Percentiles rank a stretch among this genome's conserved stretches.
Conservation (phyloP, 2,888 invertebrate species). For the Noctua janthina region DNA sequence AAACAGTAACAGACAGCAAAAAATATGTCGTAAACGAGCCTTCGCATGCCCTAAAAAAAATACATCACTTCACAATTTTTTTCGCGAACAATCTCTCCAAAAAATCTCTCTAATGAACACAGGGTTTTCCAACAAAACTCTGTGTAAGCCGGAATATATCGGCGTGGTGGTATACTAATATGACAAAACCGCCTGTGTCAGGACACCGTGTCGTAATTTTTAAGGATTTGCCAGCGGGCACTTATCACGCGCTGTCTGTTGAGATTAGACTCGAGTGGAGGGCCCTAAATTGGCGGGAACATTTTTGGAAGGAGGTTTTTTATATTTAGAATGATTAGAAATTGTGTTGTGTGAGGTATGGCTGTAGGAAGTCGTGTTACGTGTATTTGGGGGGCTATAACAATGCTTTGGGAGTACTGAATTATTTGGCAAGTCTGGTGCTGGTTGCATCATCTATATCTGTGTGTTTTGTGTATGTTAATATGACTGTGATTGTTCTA, state of each 20-base stretch:
- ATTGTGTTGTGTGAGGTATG: conserved; percentile 12
- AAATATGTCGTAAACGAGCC: conserved; percentile 32
- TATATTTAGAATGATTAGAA: conserved; percentile 37
- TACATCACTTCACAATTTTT: conserved; percentile 45
- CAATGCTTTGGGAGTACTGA: neutral
- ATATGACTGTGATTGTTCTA: neutral
- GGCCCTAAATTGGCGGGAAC: conserved; percentile 61
- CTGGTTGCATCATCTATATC: too few species aligned
- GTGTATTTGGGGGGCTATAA: neutral
- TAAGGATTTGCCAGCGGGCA: conserved; percentile 80
- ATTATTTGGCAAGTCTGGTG: neutral
- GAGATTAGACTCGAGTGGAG: conserved; percentile 62
- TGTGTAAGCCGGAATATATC: conserved; percentile 64
- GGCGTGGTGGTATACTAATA: conserved; percentile 67
- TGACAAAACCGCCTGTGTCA: conserved; percentile 75
- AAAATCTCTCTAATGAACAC: conserved; percentile 62
- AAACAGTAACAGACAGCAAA: conserved; percentile 37
- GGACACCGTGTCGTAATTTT: conserved; percentile 80
- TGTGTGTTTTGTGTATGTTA: neutral
- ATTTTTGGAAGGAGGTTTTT: conserved; percentile 23
- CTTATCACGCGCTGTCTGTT: conserved; percentile 75
- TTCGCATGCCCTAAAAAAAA: conserved; percentile 41
- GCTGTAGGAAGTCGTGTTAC: neutral
- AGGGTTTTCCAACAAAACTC: conserved; percentile 60
- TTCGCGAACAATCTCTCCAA: conserved; percentile 46